Percentiles rank a stretch among this genome's conserved stretches.
Conservation (phyloP, 2,797 vertebrate species). For the Hybognathus amarus region DNA sequence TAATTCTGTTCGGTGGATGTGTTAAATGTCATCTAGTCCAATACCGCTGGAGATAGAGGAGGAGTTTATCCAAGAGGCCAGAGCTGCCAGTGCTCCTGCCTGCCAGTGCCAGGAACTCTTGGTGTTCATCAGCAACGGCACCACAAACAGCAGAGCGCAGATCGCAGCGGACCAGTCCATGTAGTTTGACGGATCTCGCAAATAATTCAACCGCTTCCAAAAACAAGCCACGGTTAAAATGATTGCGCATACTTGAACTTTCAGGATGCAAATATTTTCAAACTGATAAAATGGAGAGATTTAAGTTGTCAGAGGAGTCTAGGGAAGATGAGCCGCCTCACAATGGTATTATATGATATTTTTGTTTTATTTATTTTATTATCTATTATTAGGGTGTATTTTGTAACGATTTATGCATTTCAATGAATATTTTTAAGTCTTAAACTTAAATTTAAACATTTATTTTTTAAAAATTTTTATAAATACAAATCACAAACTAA, state of each 20-base stretch:
- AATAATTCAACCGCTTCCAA: slow-evolving; percentile 78
- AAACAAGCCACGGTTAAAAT: not conserved
- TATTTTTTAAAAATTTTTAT: too few species aligned
- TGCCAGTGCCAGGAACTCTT: slow-evolving; percentile 80
- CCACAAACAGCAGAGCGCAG: slow-evolving; percentile 82
- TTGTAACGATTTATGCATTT: too few species aligned
- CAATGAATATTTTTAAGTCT: too few species aligned
- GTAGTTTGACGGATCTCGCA: slow-evolving; percentile 78
- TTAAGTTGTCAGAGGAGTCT: not conserved
- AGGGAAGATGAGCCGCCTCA: not conserved
- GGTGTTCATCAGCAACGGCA: slow-evolving; percentile 75
- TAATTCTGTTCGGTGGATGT: not conserved
- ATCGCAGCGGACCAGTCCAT: slow-evolving; percentile 83
- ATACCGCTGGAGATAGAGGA: slow-evolving; percentile 86
- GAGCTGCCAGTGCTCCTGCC: slow-evolving; percentile 80
- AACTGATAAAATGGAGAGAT: not conserved
- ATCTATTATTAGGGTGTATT: too few species aligned
- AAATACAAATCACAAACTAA: too few species aligned
- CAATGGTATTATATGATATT: not conserved
- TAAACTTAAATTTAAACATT: too few species aligned
- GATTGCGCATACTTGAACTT: not conserved
- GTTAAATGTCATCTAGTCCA: not conserved
- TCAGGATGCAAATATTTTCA: not conserved
- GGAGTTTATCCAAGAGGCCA: slow-evolving; percentile 87
- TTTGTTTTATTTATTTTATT: not conserved